These are phyloP conservation scores for Ranitomeya variabilis DNA, from an alignment of 2,113 vertebrate species.

Conservation along the genomic window DNA sequence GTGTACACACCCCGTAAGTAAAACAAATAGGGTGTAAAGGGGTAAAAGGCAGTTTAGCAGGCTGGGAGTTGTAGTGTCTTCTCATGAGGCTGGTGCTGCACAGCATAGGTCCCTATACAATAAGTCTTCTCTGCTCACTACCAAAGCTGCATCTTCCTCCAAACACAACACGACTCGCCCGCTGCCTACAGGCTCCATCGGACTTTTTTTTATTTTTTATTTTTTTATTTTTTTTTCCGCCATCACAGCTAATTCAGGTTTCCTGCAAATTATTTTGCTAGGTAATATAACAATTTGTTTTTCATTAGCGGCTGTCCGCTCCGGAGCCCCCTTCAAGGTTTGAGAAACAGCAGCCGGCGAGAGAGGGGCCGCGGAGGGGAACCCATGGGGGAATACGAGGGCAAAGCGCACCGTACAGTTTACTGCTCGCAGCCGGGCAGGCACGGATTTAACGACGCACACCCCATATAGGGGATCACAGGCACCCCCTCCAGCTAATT, in stretches of 20 bases:
- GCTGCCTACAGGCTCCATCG: not conserved
- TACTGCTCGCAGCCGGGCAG: constrained; percentile 46
- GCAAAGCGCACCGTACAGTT: constrained; percentile 7
- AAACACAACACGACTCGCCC: not conserved
- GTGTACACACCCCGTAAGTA: not conserved
- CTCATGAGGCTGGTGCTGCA: no score
- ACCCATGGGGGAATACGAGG: constrained; percentile 18
- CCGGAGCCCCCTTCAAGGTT: constrained; percentile 31
- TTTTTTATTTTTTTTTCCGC: not conserved
- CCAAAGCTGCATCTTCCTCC: not conserved
- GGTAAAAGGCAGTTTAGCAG: not conserved
- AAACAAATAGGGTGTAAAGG: not conserved
- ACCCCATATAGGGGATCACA: constrained; percentile 23
- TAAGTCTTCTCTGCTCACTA: not conserved
- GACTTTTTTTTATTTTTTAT: not conserved
- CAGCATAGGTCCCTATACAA: not conserved
- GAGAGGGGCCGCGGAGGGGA: constrained; percentile 19
- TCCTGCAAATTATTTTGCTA: constrained; percentile 59
- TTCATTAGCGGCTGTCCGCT: constrained; percentile 57
- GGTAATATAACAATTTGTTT: constrained; percentile 60
- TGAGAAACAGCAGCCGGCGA: constrained; percentile 46
- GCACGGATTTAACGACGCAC: constrained; percentile 42
- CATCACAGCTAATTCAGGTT: constrained; percentile 55
- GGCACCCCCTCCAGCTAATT: constrained; percentile 25
- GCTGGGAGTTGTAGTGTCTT: not conserved